These are phyloP conservation scores for Copsychus sechellarum DNA, from an alignment of 2,113 vertebrate genomes.

Conservation along the genomic window DNA sequence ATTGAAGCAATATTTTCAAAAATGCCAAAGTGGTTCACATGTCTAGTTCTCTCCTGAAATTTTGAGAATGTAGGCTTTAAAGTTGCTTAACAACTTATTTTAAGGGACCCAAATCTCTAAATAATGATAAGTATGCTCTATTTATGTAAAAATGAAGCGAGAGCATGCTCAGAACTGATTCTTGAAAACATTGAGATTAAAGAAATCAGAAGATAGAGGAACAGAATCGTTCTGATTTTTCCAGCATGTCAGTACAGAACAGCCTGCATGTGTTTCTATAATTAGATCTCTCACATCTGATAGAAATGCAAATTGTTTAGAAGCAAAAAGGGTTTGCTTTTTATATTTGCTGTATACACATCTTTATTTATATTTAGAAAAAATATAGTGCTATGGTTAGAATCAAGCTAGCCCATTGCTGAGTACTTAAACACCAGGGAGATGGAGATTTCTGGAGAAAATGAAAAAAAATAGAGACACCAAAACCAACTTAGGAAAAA, in stretches of 20 bases:
- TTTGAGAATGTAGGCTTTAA: slow-evolving; percentile 7
- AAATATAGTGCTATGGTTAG: not conserved
- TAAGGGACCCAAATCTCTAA: slow-evolving; percentile 13
- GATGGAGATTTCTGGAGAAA: not conserved
- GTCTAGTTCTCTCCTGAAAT: not conserved
- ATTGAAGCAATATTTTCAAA: slow-evolving; percentile 24
- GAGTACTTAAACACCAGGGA: not conserved
- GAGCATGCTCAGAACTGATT: not conserved
- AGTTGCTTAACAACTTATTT: slow-evolving; percentile 28
- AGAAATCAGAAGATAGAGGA: not conserved
- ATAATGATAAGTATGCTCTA: not conserved
- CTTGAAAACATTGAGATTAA: not conserved
- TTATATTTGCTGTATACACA: not conserved
- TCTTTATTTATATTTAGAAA: not conserved
- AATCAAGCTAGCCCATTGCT: not conserved
- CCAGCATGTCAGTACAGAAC: not conserved
- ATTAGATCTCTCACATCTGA: not conserved
- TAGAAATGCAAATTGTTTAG: not conserved
- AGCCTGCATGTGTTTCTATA: not conserved
- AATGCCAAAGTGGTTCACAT: not conserved
- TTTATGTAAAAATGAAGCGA: not conserved
- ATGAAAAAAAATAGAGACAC: not conserved
- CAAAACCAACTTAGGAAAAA: not conserved
- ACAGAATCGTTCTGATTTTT: not conserved
- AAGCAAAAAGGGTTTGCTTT: not conserved